Conservation (phyloP, 2,888 invertebrate species). For the Eupithecia abbreviata region DNA sequence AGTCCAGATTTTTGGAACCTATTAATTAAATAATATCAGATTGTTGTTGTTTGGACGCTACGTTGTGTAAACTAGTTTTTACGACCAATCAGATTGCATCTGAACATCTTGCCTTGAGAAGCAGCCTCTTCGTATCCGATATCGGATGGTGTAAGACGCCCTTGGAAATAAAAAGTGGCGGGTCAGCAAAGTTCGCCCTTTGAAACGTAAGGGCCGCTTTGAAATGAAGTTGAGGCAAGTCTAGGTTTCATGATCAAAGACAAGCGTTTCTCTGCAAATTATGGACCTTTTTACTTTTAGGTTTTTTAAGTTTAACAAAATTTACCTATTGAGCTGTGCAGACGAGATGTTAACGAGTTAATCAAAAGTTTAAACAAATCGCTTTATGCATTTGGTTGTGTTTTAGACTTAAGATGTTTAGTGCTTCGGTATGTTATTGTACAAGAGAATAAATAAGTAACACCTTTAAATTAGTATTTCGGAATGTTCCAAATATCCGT, state of each 20-base stretch:
- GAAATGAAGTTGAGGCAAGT: constrained; percentile 45
- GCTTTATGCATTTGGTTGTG: neutral
- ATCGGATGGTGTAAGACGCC: neutral
- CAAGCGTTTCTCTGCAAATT: constrained; percentile 15
- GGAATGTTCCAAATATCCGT: neutral
- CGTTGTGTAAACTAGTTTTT: neutral
- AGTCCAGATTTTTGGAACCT: neutral
- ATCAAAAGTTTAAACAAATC: neutral
- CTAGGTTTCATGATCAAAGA: constrained; percentile 44
- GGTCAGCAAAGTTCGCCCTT: constrained; percentile 66
- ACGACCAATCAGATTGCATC: neutral
- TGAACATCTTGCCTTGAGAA: neutral
- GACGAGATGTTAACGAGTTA: neutral
- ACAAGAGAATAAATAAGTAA: neutral
- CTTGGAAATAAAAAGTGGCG: constrained; percentile 50
- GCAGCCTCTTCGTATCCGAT: neutral
- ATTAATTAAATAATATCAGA: neutral
- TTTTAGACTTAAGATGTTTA: neutral
- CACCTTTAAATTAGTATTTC: neutral
- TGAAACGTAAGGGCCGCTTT: constrained; percentile 64
- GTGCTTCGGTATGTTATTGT: neutral
- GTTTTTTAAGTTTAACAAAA: neutral
- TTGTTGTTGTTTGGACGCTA: neutral
- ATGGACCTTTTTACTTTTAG: constrained; percentile 2
- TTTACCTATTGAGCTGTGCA: neutral